Conservation (phyloP, 2,888 invertebrate species). For the Pelosia muscerda region DNA sequence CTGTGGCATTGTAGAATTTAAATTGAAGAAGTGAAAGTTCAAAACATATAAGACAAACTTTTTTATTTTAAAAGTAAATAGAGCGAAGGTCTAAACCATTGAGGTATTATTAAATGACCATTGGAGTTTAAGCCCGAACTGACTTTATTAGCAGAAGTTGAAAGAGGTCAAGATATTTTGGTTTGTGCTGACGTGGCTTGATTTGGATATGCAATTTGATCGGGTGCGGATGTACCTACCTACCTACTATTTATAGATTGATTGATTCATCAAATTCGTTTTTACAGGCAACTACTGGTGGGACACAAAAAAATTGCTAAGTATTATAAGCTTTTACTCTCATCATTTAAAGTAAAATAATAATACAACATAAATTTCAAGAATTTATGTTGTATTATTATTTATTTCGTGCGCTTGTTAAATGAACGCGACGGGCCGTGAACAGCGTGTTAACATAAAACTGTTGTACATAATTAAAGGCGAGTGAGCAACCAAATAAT, state of each 20-base stretch:
- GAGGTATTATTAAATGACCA: slow-evolving; percentile 3
- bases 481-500: background rate
- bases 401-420: background rate
- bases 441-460: background rate
- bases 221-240: background rate
- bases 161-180: background rate
- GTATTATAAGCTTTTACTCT: background rate
- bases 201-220: slow-evolving; percentile 12
- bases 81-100: background rate
- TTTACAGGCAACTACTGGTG: background rate
- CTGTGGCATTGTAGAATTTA: background rate
- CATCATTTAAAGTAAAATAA: no score
- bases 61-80: slow-evolving; percentile 7
- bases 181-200: slow-evolving; percentile 1
- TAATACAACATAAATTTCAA: no score
- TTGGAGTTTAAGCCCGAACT: background rate
- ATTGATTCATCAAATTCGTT: background rate
- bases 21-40: background rate
- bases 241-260: background rate
- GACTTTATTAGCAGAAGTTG: background rate
- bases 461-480: background rate
- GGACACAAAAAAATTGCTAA: background rate
- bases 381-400: background rate
- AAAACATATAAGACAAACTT: background rate
- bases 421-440: background rate